phyloP scores from a whole-genome alignment of 1,140 invertebrate species.

The Calephelis nemesis region DNA sequence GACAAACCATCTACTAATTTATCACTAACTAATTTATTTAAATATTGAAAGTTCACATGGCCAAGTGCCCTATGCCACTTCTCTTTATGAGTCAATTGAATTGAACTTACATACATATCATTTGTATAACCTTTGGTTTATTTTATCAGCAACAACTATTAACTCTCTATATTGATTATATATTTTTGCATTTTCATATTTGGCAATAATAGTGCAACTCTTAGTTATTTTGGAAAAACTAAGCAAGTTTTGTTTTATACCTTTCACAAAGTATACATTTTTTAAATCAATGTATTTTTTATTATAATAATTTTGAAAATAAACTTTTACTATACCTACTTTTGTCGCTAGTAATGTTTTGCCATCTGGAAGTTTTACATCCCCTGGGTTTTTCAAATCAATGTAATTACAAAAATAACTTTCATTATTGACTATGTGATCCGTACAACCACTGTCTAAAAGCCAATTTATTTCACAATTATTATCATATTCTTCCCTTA shows the following conservation, averaged over 20 bases:
- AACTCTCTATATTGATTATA: constrained; percentile 35
- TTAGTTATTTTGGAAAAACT: constrained; percentile 16
- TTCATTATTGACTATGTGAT: constrained; percentile 59
- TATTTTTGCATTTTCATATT: constrained; percentile 35
- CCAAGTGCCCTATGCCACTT: constrained; percentile 49
- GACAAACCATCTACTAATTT: constrained; percentile 44
- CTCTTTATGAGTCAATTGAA: constrained; percentile 37
- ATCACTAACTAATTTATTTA: constrained; percentile 46
- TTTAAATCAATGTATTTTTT: not conserved
- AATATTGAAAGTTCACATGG: constrained; percentile 53
- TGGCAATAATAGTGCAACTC: not conserved
- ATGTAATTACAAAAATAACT: constrained; percentile 45
- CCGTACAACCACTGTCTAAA: constrained; percentile 55
- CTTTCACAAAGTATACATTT: not conserved
- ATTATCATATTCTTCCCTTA: constrained; percentile 26
- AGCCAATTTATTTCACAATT: constrained; percentile 49
- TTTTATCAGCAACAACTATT: constrained; percentile 36
- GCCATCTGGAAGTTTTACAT: not conserved
- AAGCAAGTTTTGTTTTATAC: not conserved
- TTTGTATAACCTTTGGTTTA: constrained; percentile 33
- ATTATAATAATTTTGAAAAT: not conserved
- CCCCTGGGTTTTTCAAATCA: not conserved
- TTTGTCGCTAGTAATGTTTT: constrained; percentile 23
- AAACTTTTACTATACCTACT: constrained; percentile 26
- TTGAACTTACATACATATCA: too few relatives aligned